phyloP scores from a whole-genome alignment of 92 coral and sea anemone genomes.

The Heliopora coerulea region DNA sequence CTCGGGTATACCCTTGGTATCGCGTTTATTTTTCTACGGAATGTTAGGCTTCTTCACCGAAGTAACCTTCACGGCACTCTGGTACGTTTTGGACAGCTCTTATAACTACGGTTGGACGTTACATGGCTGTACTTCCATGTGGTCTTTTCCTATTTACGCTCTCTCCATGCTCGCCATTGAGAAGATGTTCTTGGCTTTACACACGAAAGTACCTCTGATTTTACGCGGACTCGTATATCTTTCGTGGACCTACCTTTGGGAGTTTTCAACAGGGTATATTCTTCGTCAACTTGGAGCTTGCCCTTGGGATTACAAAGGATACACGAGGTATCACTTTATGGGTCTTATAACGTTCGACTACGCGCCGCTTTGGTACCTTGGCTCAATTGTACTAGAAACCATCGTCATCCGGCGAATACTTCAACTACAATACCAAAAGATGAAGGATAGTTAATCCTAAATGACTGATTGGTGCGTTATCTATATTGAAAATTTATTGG shows the following conservation, averaged over 20 bases:
- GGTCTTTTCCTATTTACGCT: constrained; percentile 96
- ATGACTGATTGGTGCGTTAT: too few species aligned
- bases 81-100: constrained; percentile 87
- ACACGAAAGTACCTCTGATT: constrained; percentile 68
- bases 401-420: constrained; percentile 81
- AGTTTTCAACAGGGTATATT: constrained; percentile 72
- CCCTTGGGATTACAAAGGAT: constrained; percentile 94
- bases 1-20: constrained; percentile 57
- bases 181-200: constrained; percentile 61
- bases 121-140: constrained; percentile 93
- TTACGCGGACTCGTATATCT: constrained; percentile 84
- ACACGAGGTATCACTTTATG: constrained; percentile 76
- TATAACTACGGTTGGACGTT: constrained; percentile 94
- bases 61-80: constrained; percentile 92
- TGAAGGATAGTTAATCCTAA: constrained; percentile 6
- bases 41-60: constrained; percentile 90
- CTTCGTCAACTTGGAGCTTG: constrained; percentile 91
- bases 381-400: constrained; percentile 73
- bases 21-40: constrained; percentile 83
- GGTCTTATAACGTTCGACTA: constrained; percentile 93
- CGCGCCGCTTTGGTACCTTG: constrained; percentile 92
- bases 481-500: too few species aligned
- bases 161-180: constrained; percentile 73
- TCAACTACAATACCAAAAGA: constrained; percentile 69
- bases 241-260: constrained; percentile 89